These are phyloP conservation scores for Hirtodrosophila confusa DNA, from an alignment of 2,888 invertebrate species.

Conservation along the genomic window DNA sequence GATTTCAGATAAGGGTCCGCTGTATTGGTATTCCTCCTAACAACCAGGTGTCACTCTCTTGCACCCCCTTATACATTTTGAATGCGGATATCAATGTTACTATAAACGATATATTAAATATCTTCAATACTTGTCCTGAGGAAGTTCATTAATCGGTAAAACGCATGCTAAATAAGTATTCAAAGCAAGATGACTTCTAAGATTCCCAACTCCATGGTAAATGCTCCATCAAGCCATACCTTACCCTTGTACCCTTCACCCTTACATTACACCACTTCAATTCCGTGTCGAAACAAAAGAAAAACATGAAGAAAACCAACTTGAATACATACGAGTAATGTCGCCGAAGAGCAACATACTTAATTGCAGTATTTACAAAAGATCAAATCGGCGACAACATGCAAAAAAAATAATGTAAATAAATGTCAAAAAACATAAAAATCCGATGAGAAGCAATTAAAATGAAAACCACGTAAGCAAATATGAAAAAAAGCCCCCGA, in stretches of 20 bases:
- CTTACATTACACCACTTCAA: conserved; percentile 26
- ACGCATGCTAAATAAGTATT: no score
- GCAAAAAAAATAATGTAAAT: conserved; percentile 34
- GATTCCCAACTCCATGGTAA: no score
- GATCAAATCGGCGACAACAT: conserved; percentile 78
- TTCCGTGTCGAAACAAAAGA: conserved; percentile 37
- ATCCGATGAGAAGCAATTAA: conserved; percentile 76
- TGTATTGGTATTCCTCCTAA: no score
- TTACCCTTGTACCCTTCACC: conserved; percentile 26
- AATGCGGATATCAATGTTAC: no score
- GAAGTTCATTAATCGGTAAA: no score
- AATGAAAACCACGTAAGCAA: conserved; percentile 79
- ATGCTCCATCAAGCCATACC: conserved; percentile 4
- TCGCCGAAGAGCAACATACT: conserved; percentile 72
- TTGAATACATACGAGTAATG: conserved; percentile 45
- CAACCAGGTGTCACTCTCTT: no score
- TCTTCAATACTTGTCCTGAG: no score
- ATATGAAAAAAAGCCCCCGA: conserved; percentile 62
- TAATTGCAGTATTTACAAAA: conserved; percentile 81
- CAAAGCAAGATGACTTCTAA: no score
- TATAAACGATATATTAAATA: no score
- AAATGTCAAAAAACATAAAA: conserved; percentile 23
- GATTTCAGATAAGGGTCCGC: no score
- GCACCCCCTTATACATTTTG: no score
- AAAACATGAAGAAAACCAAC: not conserved